A percentile compares a stretch with the other conserved stretches of the same genome.
These are phyloP conservation scores for Anadara kagoshimensis DNA, from an alignment of 1,140 invertebrate genomes.

Conservation along the genomic window DNA sequence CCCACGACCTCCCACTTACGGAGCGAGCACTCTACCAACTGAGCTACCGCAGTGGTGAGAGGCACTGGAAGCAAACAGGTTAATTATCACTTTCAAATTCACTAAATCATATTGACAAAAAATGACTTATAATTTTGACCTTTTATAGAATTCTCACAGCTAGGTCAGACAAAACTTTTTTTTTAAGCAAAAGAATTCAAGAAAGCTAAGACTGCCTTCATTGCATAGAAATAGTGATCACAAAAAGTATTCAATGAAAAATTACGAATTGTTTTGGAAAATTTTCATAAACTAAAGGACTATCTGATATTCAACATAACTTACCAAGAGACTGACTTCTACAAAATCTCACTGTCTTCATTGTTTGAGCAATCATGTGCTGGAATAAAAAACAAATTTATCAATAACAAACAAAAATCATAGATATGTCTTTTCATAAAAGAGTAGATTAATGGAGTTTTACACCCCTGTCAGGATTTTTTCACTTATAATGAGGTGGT, in stretches of 20 bases:
- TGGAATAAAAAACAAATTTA: slow-evolving; percentile 52
- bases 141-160: too few relatives aligned
- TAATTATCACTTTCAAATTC: too few relatives aligned
- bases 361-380: slow-evolving; percentile 89
- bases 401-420: neutral
- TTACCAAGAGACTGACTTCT: slow-evolving; percentile 82
- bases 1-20: too few relatives aligned
- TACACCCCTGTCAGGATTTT: too few relatives aligned
- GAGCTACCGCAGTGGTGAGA: too few relatives aligned
- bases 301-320: slow-evolving; percentile 40
- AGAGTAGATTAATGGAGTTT: neutral
- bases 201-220: neutral
- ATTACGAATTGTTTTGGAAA: neutral
- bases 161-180: too few relatives aligned
- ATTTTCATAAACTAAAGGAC: neutral
- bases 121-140: too few relatives aligned
- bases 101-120: too few relatives aligned
- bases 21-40: too few relatives aligned
- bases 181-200: too few relatives aligned
- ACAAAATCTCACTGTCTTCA: slow-evolving; percentile 85
- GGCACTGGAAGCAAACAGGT: too few relatives aligned
- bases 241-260: neutral
- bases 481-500: too few relatives aligned
- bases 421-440: neutral
- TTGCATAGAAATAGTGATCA: neutral